Evolutionary conservation across 2,113 vertebrate genomes (phyloP), one percentile per base, ranked within the genome.

Genomic region (Siniperca knerii): DNA sequence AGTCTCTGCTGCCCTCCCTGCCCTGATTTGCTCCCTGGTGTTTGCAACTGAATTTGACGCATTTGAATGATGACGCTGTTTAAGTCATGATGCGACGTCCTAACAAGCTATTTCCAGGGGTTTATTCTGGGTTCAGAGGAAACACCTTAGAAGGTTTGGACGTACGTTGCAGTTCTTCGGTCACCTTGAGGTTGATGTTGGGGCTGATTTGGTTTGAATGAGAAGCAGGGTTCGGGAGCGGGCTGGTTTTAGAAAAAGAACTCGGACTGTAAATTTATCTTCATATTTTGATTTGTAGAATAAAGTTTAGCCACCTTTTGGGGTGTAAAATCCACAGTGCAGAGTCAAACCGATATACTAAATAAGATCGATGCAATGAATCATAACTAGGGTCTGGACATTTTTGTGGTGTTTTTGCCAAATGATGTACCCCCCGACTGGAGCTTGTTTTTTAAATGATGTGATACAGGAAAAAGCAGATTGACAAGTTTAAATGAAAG

Each of bases 401-500:
- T 61, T 35, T 40, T 37, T 3, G 7, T 42, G 20, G 6, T 4
- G 6, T 35, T 48, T 29, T 50, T 50, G 15, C 20, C 15, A 42
- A 44, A 29, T 13, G 72, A 60, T 2, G 5, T 25, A 15, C n/a
- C n/a, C n/a, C 44, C 4, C 9, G 7, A 44, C 37, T 3, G 8
- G 54, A 35, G 12, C n/a, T 61, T 9, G 8, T 58, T 62, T 64
- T 37, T 20, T n/a, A 40, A 77, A 37, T 0, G 16, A 29, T 13
- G 16, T 11, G n/a, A 37, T 11, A 9, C 7, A 61, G 23, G 29
- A 35, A 58, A 35, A 29, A 44, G 2, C 18, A 0, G 0, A 4
- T 25, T 77, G 75, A 82, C 75, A 75, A 42, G 72, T 82, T 67
- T 25, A 60, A 85, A 72, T 37, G 44, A 54, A 73, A 78, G 84